Conservation (phyloP, 2,113 vertebrate genomes). For the Bubalus kerabau region DNA sequence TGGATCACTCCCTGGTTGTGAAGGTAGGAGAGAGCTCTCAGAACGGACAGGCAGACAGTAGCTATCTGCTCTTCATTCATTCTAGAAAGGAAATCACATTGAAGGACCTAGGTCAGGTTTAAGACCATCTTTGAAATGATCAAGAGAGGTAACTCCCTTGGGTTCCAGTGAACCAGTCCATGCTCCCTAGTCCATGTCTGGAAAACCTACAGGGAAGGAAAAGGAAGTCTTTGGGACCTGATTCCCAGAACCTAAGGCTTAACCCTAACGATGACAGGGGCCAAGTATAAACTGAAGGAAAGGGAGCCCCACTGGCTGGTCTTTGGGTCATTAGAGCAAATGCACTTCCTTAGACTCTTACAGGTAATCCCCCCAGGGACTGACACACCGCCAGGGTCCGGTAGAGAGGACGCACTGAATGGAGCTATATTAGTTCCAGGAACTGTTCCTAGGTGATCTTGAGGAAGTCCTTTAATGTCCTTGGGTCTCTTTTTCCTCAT, state of each 20-base stretch:
- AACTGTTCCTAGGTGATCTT: neutral
- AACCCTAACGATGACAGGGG: neutral
- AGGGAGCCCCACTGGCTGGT: neutral
- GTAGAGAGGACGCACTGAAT: neutral
- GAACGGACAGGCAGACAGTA: constrained; percentile 95
- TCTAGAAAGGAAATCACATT: constrained; percentile 78
- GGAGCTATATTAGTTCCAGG: neutral
- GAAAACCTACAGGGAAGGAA: neutral
- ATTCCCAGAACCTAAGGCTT: neutral
- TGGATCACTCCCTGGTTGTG: constrained; percentile 99
- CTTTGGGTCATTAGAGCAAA: neutral
- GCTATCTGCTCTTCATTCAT: constrained; percentile 99
- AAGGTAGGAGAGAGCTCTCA: constrained; percentile 94
- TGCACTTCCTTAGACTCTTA: neutral
- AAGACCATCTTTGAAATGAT: constrained; percentile 13
- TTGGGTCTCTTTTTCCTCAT: neutral
- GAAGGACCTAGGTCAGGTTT: constrained; percentile 19
- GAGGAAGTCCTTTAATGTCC: neutral
- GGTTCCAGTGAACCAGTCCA: neutral
- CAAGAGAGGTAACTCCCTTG: neutral
- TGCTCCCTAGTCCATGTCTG: neutral
- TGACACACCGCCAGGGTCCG: neutral
- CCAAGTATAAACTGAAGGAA: neutral
- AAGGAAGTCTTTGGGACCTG: neutral
- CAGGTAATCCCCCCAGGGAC: neutral